These are phyloP conservation scores for Furnarius figulus DNA, from an alignment of 2,113 vertebrate genomes.

Conservation along the genomic window DNA sequence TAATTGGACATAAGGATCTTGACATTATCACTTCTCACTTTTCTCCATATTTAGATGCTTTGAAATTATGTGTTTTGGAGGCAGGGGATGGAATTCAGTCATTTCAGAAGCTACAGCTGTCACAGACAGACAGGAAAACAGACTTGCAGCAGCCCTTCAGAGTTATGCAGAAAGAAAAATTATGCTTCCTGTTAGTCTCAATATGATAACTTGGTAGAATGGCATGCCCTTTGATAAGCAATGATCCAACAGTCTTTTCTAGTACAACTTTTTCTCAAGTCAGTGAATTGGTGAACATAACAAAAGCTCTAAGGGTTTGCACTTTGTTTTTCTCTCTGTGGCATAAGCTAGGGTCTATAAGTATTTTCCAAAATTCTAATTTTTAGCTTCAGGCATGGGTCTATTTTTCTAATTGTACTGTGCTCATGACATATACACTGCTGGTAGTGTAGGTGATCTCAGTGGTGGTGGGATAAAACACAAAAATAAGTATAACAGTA, in stretches of 20 bases:
- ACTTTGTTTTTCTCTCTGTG: neutral
- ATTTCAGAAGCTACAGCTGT: neutral
- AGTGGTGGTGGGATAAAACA: neutral
- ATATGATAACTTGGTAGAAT: neutral
- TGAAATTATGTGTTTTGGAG: neutral
- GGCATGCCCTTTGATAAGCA: neutral
- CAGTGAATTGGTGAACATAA: neutral
- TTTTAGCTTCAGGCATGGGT: neutral
- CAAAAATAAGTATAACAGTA: neutral
- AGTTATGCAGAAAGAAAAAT: neutral
- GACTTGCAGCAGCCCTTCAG: neutral
- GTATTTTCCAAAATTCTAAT: neutral
- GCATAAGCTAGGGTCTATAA: neutral
- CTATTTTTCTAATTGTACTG: neutral
- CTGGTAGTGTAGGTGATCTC: neutral
- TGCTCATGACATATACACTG: neutral
- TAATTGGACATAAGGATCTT: neutral
- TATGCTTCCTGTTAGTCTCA: neutral
- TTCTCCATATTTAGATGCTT: neutral
- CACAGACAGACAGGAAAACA: neutral
- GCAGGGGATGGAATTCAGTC: neutral
- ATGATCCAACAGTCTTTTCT: neutral
- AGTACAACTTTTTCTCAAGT: neutral
- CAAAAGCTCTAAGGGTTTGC: neutral
- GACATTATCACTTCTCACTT: neutral